Evolutionary conservation across 1,140 invertebrate species (phyloP).

Genomic region (Gerris buenoi): DNA sequence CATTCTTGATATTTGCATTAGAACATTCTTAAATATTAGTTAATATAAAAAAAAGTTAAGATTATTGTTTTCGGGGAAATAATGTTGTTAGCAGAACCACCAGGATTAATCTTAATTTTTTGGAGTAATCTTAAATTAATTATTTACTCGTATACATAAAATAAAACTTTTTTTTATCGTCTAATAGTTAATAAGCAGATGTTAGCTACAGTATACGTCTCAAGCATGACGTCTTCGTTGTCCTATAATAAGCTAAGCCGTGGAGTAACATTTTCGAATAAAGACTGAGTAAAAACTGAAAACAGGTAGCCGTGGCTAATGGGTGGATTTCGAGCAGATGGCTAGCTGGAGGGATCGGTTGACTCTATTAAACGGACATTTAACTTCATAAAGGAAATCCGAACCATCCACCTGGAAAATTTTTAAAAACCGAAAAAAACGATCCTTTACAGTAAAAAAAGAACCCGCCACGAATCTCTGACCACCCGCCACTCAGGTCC

Average conservation of each 20-base stretch:
- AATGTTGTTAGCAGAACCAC: no score
- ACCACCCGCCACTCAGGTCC: neutral
- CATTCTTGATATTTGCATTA: no score
- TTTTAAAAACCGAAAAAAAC: neutral
- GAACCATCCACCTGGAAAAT: neutral
- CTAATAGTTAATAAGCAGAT: neutral
- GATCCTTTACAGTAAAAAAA: neutral
- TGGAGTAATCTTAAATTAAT: no score
- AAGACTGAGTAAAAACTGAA: neutral
- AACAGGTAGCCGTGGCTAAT: neutral
- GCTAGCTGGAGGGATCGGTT: neutral
- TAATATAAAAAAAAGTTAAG: no score
- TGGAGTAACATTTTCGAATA: neutral
- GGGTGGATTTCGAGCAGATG: neutral
- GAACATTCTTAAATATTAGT: no score
- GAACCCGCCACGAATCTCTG: neutral
- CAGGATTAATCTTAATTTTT: no score
- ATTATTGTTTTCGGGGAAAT: no score
- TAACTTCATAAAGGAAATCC: neutral
- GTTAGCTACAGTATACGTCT: neutral
- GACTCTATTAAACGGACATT: neutral
- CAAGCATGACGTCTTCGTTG: neutral
- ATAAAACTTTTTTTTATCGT: no score
- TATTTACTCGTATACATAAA: no score
- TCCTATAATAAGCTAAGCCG: neutral